Evolutionary conservation across 2,888 invertebrate genomes (phyloP), one percentile per base, ranked within the genome.

Genomic region (Eupithecia subfuscata): DNA sequence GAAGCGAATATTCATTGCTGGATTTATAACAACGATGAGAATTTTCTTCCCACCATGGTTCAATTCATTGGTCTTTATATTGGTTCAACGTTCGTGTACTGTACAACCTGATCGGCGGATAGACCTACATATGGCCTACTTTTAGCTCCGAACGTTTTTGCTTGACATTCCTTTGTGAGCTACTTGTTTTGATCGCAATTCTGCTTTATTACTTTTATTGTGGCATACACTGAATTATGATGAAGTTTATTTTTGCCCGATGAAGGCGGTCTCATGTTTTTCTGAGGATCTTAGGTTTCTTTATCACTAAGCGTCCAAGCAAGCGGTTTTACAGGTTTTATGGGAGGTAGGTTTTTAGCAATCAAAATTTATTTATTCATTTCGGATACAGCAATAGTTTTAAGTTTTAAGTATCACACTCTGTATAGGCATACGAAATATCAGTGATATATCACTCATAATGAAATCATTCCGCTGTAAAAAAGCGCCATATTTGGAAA

Each of bases 111-210:
- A 77, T 78, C 74, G 65, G 78, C 75, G 80, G 84, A 82, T 77
- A 79, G 78, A 71, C 79, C 74, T 69, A 70, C 37, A 45, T 37
- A 72, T 75, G 82, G 72, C 82, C 83, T 82, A 84, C 79, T 82
- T 85, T 79, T 74, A 74, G 75, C 75, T 68, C 48, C 70, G 79
- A 79, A 79, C 74, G 56, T 78, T 80, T 73, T 70, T 48, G 71
- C 76, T 81, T 37, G 73, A 78, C 72, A 82, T 82, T 81, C 79
- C 71, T 75, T 75, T 75, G 63, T 68, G 30, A 52, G 34, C 40
- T 71, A 75, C 69, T 73, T 67, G 72, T 72, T 73, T 75, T 65
- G 69, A 63, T 65, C 45, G 75, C 80, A 81, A 79, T 85, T 81
- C 69, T 74, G 77, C 70, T 78, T 43, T 79, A 76, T 75, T 76